These are phyloP conservation scores for Scomber scombrus DNA, from an alignment of 2,113 vertebrate species.

Conservation along the genomic window DNA sequence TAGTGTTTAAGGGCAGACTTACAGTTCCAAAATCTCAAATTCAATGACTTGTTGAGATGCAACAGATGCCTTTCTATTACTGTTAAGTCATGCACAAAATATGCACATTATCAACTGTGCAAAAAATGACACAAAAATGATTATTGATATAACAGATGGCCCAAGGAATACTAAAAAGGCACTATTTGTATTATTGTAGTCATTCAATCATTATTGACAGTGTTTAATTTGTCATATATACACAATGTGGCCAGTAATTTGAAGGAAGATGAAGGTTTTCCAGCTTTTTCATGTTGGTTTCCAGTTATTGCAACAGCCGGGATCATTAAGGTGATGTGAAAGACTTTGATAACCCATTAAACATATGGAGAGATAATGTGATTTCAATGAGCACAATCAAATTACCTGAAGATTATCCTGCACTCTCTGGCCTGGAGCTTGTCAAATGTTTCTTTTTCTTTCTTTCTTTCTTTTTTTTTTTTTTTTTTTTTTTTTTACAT, in stretches of 20 bases:
- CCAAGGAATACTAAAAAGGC: not conserved
- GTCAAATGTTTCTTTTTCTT: conserved; percentile 7
- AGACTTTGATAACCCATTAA: conserved; percentile 31
- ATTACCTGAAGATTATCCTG: conserved; percentile 39
- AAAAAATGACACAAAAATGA: not conserved
- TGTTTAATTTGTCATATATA: not conserved
- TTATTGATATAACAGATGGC: not conserved
- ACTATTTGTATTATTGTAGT: not conserved
- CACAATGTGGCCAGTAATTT: not conserved
- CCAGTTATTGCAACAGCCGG: not conserved
- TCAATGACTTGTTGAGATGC: not conserved
- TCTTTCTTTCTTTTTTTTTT: too few relatives aligned
- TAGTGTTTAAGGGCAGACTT: conserved; percentile 21
- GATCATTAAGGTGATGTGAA: conserved; percentile 30
- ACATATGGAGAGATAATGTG: conserved; percentile 34
- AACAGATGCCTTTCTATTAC: not conserved
- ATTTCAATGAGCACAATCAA: conserved; percentile 40
- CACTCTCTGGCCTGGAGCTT: not conserved
- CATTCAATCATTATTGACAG: too few relatives aligned
- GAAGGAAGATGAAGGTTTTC: not conserved
- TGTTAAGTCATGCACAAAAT: too few relatives aligned
- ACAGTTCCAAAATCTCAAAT: not conserved
- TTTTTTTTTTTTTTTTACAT: not conserved
- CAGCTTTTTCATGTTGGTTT: conserved; percentile 7
- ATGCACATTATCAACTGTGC: not conserved